These are phyloP conservation scores for Eunapius fragilis DNA, from an alignment of 37 sponge, comb jelly and placozoan species.

Conservation along the genomic window DNA sequence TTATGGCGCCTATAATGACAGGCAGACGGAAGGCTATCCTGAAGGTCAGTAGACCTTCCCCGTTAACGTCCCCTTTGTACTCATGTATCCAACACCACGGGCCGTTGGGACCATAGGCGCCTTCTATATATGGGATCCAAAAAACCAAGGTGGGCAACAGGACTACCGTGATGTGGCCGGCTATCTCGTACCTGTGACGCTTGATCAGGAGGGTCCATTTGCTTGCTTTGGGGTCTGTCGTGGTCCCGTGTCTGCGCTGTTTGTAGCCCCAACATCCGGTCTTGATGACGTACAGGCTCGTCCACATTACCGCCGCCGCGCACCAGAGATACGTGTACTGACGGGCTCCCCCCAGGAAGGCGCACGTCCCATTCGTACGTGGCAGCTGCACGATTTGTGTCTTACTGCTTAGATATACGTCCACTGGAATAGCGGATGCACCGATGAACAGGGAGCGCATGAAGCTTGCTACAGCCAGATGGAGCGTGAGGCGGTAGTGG, in stretches of 20 bases:
- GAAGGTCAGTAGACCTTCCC: not conserved
- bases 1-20: not conserved
- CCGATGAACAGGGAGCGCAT: not conserved
- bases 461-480: not conserved
- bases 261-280: not conserved
- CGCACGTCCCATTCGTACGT: not conserved
- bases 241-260: not conserved
- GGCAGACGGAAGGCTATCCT: not conserved
- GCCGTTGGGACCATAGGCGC: not conserved
- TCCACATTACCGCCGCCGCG: not conserved
- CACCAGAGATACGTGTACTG: not conserved
- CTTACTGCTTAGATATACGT: not conserved
- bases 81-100: not conserved
- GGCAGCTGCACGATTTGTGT: not conserved
- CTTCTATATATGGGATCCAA: not conserved
- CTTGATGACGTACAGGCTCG: not conserved
- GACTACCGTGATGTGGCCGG: not conserved
- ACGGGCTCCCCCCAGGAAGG: not conserved
- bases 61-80: not conserved
- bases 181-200: not conserved
- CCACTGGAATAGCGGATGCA: not conserved
- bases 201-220: not conserved
- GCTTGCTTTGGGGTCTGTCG: not conserved
- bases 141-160: not conserved
- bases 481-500: not conserved